Conservation (phyloP, 64 coral and sea anemone species). For the Pocillopora damicornis region DNA sequence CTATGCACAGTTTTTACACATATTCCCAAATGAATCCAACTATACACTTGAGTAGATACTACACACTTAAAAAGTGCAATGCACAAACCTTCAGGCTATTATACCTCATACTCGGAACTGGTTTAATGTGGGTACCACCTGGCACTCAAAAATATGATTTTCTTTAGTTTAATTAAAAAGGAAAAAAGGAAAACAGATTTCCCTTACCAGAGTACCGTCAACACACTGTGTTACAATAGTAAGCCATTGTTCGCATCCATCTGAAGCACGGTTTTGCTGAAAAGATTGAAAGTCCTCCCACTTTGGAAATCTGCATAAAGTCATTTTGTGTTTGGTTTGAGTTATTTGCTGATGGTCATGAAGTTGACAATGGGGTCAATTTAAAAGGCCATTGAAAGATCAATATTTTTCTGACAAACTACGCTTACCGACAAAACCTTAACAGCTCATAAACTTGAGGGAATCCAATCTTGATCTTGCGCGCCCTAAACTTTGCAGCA, state of each 20-base stretch:
- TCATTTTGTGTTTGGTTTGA: too few species aligned
- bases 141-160: background rate
- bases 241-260: constrained; percentile 38
- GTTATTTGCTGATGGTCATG: too few species aligned
- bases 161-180: background rate
- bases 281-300: constrained; percentile 43
- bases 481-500: background rate
- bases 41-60: too few species aligned
- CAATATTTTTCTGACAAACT: background rate
- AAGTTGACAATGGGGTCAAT: too few species aligned
- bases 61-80: too few species aligned
- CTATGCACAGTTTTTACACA: too few species aligned
- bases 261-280: constrained; percentile 39
- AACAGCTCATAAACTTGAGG: constrained; percentile 53
- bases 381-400: too few species aligned
- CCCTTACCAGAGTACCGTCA: constrained; percentile 13
- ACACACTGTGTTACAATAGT: background rate
- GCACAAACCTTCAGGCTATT: too few species aligned
- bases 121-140: too few species aligned
- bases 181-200: background rate
- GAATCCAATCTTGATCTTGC: constrained; percentile 18
- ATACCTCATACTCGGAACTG: too few species aligned
- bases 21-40: too few species aligned
- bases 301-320: constrained; percentile 47
- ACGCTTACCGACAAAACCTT: constrained; percentile 45